Evolutionary conservation across 1,140 invertebrate species (phyloP).

Genomic region (Triops cancriformis): DNA sequence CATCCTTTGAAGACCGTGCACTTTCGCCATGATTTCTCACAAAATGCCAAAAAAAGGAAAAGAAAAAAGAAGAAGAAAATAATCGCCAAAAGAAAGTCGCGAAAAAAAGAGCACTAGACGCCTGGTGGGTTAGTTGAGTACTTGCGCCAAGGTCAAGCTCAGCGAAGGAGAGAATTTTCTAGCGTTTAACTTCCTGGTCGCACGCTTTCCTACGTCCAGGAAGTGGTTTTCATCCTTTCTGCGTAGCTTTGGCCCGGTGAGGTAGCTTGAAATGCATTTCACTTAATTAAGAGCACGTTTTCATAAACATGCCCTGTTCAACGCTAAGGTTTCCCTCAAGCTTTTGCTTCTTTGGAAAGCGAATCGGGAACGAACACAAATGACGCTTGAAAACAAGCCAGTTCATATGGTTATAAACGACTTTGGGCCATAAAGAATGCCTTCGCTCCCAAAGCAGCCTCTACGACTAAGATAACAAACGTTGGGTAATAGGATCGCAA

Average conservation of each 20-base stretch:
- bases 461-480: not conserved
- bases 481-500: constrained; percentile 15
- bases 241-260: not conserved
- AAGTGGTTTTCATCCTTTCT: constrained; percentile 10
- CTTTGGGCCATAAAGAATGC: too few relatives aligned
- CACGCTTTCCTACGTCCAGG: not conserved
- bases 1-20: too few relatives aligned
- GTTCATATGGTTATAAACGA: not conserved
- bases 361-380: not conserved
- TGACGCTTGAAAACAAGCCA: not conserved
- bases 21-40: too few relatives aligned
- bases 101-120: not conserved
- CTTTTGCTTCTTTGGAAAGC: not conserved
- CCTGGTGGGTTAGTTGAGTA: not conserved
- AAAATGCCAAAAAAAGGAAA: too few relatives aligned
- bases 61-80: too few relatives aligned
- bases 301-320: not conserved
- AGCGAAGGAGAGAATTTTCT: not conserved
- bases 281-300: not conserved
- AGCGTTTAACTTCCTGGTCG: not conserved
- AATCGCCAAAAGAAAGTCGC: not conserved
- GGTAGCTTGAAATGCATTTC: not conserved
- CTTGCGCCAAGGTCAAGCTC: not conserved
- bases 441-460: too few relatives aligned
- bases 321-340: not conserved